Evolutionary conservation across 2,113 vertebrate genomes (phyloP), one percentile per base, ranked within the genome.

Genomic region (Platichthys flesus): DNA sequence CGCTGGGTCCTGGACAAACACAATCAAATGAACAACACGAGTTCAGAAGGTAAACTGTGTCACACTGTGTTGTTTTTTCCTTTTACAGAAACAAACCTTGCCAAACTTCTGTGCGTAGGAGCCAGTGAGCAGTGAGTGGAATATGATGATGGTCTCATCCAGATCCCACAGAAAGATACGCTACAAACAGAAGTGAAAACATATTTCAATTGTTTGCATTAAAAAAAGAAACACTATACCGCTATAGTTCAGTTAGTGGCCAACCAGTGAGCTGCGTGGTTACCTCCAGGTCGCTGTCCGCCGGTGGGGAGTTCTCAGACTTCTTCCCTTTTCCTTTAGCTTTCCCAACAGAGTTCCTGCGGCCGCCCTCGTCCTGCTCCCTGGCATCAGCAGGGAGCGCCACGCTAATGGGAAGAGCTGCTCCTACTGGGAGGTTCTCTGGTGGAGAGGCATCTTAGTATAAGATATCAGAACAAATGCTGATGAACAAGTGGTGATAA

Each of bases 111-210:
- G 97, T 2, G 98, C 98, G 3, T 96, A 99, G 57, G 97, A 97
- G 69, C 98, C 98, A 1, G 98, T 99, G 81, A 99, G 97, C 83
- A 99, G 96, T 0, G 98, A 99, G 87, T 99, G 98, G 94, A 99
- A 99, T 85, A 99, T 97, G 54, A 99, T 99, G 82, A 99, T 99
- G 81, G 98, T 99, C 90, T 99, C 98, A 86, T 99, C 98, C 94
- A 99, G 90, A 92, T 99, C 98, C 98, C 98, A 99, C 21, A 99
- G 91, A 68, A 99, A 99, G 75, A 99, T 94, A 13, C 98, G 87
- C 98, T 99, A 77, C 21, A 69, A 79, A 0, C 24, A 74, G 31
- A 49, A 68, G 10, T 1, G 14, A 69, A 58, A 37, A 57, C 20
- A 12, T n/a, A 10, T 54, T 31, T 0, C 0, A 4, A 47, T 47